A percentile compares a stretch with the other conserved stretches of the same genome.
phyloP scores from a whole-genome alignment of 2,797 vertebrate genomes.

The Mormyrus hasselquistii region DNA sequence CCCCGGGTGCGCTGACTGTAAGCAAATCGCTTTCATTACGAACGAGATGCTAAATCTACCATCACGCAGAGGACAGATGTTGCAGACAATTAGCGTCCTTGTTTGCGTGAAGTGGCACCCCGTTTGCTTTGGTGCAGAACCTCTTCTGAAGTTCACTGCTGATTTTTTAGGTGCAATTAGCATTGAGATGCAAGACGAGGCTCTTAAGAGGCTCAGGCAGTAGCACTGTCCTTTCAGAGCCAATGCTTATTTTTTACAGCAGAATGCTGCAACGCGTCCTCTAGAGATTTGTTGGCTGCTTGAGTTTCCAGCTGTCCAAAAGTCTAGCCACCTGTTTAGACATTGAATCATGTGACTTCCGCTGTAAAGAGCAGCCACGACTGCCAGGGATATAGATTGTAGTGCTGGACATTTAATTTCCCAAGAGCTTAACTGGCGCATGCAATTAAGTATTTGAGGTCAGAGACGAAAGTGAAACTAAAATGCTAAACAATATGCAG shows the following conservation, averaged over 20 bases:
- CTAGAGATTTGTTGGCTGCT: neutral
- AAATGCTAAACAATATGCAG: neutral
- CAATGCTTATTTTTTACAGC: neutral
- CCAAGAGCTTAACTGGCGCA: neutral
- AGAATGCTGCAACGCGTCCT: neutral
- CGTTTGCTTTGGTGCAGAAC: neutral
- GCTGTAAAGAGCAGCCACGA: neutral
- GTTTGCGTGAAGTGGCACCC: neutral
- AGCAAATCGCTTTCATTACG: neutral
- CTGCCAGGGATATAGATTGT: neutral
- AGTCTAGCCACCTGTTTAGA: neutral
- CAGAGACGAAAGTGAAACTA: neutral
- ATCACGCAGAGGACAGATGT: neutral
- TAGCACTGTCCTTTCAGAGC: neutral
- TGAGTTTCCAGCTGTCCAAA: neutral
- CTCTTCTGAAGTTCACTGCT: slow-evolving; percentile 18
- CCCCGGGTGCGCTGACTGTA: neutral
- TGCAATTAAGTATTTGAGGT: neutral
- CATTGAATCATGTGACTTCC: neutral
- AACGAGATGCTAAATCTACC: slow-evolving; percentile 9
- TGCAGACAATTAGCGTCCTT: slow-evolving; percentile 14
- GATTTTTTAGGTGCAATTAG: neutral
- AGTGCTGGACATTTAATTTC: neutral
- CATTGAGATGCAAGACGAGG: neutral
- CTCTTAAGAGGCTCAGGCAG: neutral